Evolutionary conservation across 2,113 vertebrate species (phyloP), one percentile per base, ranked within the genome.

Genomic region (Cyanocitta stelleri): DNA sequence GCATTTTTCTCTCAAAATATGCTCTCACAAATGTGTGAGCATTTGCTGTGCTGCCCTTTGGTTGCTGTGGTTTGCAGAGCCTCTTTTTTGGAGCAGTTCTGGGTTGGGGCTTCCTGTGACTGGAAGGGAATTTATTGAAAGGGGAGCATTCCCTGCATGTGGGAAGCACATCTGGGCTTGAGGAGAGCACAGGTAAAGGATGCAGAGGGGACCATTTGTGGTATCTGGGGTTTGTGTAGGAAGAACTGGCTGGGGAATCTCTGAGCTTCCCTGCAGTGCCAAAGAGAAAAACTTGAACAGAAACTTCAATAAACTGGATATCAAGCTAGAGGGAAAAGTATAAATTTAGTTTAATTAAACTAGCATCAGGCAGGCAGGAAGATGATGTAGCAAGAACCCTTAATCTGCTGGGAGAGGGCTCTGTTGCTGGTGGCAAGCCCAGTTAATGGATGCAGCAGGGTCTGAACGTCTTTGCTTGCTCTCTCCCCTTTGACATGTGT

Each of bases 181-280:
- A 4, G 4, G 19, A 30, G 49, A 85, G 39, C 39, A 3, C 32
- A 23, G 56, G 26, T 7, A 6, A 21, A 32, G 43, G 33, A 4
- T 33, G 21, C n/a, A 67, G 43, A 13, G 43, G 4, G 30, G 7
- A 43, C 6, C n/a, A 10, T 1, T 23, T 9, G 5, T 11, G 0
- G 27, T 8, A 3, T 3, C n/a, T 43, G 27, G 6, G 33, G 1
- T 5, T 75, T 66, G 10, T 55, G 26, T 2, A 1, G 69, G 52
- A 17, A 37, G 27, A n/a, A 16, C 1, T 19, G n/a, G n/a, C 51
- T 41, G 12, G 54, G 61, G 68, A 11, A 33, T 4, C 41, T 35
- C 23, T 24, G 39, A 77, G 55, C 23, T 41, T 85, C n/a, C 39
- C 83, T 48, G 39, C 3, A 16, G 22, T 56, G 41, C 29, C 51